Evolutionary conservation across 1,140 invertebrate species (phyloP), one percentile per base, ranked within the genome.

Genomic region (Aphelenchoides avenae): DNA sequence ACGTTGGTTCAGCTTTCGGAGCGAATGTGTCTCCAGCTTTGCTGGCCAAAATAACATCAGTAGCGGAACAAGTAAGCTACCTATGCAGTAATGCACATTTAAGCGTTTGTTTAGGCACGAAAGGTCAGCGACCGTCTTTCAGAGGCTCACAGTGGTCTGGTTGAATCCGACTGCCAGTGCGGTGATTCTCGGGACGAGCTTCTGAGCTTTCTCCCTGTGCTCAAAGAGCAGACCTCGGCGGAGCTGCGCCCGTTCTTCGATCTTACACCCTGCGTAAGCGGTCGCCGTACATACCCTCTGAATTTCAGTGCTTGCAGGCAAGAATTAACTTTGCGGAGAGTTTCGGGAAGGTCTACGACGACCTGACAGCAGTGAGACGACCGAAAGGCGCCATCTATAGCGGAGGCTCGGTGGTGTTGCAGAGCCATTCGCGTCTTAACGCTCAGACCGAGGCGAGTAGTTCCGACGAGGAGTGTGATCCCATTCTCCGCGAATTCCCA

Each of bases 261-360:
- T 27, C 37, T 63, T 39, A 57, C 61, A 13, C 61, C 61, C 9
- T 63, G 61, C 44, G 61, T 62, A 51, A 69, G 60, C 49, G 5
- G 15, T 51, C 13, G 30, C 29, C 29, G 15, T 22, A 55, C 15
- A 31, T 9, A 15, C 3, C 22, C 34, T 29, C n/a, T 36, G 9
- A 24, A 31, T 34, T 31, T 53, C 15, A 7, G 29, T 18, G 27
- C 9, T 24, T 54, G 30, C 20, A 11, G 15, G 55, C 6, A 46
- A 46, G 11, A 26, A 31, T n/a, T 36, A 40, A 15, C 20, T 62
- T 68, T 46, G 11, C 20, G 20, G 15, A 60, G 40, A 13, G 27
- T 20, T 51, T 63, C 11, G 18, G 34, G 1, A 49, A 43, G 24
- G 39, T 44, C n/a, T 66, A 71, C 67, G 40, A 71, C 11, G 41